Base-by-base conservation (phyloP, 2,888 invertebrate genomes). In the Nemotelus nigrinus region DNA sequence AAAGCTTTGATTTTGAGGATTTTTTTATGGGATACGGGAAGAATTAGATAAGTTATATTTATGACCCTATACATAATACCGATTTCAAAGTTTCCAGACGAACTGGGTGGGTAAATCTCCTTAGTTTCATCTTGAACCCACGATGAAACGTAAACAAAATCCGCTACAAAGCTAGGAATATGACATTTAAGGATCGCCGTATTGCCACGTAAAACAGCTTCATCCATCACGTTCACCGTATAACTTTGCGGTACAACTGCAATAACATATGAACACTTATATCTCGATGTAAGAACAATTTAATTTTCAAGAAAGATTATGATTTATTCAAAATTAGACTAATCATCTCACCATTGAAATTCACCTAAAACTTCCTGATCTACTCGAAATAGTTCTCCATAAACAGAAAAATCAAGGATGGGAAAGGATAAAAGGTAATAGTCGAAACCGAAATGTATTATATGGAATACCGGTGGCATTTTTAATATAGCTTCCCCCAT, bases 131-230 rank as follows among this genome's bases (percentile, higher is more conserved):
- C 93, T 89, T 94, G 93, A 87, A 95, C 90, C 96, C 96, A 96
- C 83, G 94, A 93, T 83, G 92, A 91, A 83, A 96, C 94, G 85
- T 89, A 90, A 84, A 96, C 95, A 88, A 94, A 96, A 89, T 96
- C 96, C 84, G 95, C 94, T 82, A 96, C 95, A 89, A 96, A 96
- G 89, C 95, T 95, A 83, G 96, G 96, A 87, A 96, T 95, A 89
- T 95, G 95, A 89, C 96, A 96, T 91, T 96, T 96, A 86, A 96
- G 90, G 87, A 96, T 93, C 84, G 95, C 96, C 83, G 95, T 93
- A 89, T 96, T 96, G 84, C 96, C 96, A 87, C 93, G 92, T 83
- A 96, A 90, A 82, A 96, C 95, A 88, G 96, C 95, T 88, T 96
- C 96, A 87, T 96, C 96, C 94, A 96, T 94, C 84, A 96, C 93